Conservation (phyloP, 2,113 vertebrate genomes). For the Danionella cerebrum region DNA sequence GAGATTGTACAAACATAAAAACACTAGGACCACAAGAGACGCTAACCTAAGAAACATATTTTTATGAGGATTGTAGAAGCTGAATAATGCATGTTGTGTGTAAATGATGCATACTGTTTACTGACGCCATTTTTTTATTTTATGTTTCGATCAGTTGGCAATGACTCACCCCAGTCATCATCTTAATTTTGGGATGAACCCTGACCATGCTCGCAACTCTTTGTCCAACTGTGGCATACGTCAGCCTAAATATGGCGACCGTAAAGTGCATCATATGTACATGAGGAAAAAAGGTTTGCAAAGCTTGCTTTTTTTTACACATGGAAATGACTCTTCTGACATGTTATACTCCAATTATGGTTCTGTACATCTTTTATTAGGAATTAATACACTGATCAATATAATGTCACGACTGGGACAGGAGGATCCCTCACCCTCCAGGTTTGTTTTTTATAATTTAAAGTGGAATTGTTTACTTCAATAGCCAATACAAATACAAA, state of each 20-base stretch:
- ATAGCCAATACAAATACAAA: no score
- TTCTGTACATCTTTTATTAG: constrained; percentile 52
- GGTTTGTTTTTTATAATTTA: constrained; percentile 62
- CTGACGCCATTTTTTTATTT: background rate
- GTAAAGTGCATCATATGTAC: constrained; percentile 98
- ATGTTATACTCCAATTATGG: background rate
- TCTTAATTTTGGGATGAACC: constrained; percentile 98
- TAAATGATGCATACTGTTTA: background rate
- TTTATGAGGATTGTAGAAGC: no score
- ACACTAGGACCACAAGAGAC: no score
- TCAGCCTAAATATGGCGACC: constrained; percentile 94
- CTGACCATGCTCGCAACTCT: constrained; percentile 94
- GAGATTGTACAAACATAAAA: no score
- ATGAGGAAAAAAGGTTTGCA: constrained; percentile 92
- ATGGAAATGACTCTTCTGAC: background rate
- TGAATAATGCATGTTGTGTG: no score
- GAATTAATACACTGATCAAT: constrained; percentile 98
- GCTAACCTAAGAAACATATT: background rate
- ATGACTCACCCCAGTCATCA: constrained; percentile 99
- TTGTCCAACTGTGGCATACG: constrained; percentile 97
- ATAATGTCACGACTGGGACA: constrained; percentile 99
- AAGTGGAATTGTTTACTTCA: background rate
- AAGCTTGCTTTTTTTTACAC: no score
- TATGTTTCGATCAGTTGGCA: constrained; percentile 68
- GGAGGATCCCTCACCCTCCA: constrained; percentile 95